phyloP scores from a whole-genome alignment of 2,113 vertebrate genomes.

The Patagioenas fasciata region DNA sequence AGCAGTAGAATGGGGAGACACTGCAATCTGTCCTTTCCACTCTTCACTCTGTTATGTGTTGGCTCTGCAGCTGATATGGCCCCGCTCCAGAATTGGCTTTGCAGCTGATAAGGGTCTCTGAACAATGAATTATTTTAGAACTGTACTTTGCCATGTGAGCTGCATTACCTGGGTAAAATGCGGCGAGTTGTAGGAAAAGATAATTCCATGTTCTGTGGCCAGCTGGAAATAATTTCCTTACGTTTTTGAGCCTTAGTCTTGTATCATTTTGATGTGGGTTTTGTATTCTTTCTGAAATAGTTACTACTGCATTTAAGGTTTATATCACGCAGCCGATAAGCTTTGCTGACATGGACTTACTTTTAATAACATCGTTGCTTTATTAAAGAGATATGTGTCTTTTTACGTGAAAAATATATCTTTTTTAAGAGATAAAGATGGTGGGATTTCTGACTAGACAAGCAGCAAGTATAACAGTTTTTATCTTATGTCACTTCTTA shows the following conservation, averaged over 20 bases:
- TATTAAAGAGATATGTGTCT: slow-evolving; percentile 42
- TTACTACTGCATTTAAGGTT: slow-evolving; percentile 28
- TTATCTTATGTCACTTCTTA: slow-evolving; percentile 38
- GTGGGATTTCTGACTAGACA: slow-evolving; percentile 47
- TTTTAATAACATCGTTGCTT: slow-evolving; percentile 41
- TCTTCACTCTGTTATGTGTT: background rate
- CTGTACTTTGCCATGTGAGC: slow-evolving; percentile 5
- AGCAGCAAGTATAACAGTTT: background rate
- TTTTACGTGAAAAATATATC: slow-evolving; percentile 35
- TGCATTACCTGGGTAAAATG: background rate
- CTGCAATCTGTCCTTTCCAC: slow-evolving; percentile 23
- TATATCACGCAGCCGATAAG: slow-evolving; percentile 3
- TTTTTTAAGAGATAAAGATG: slow-evolving; percentile 43
- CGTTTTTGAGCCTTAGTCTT: background rate
- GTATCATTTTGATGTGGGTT: slow-evolving; percentile 26
- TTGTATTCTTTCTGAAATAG: slow-evolving; percentile 29
- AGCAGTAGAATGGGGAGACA: background rate
- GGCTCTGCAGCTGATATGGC: slow-evolving; percentile 34
- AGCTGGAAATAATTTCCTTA: slow-evolving; percentile 40
- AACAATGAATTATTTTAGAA: slow-evolving; percentile 39
- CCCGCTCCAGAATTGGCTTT: slow-evolving; percentile 30
- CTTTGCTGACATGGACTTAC: slow-evolving; percentile 30
- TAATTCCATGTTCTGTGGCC: background rate
- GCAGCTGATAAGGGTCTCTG: slow-evolving; percentile 33
- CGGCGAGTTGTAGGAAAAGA: background rate